These are phyloP conservation scores for Cichladusa arquata DNA, from an alignment of 2,113 vertebrate species.

Conservation along the genomic window DNA sequence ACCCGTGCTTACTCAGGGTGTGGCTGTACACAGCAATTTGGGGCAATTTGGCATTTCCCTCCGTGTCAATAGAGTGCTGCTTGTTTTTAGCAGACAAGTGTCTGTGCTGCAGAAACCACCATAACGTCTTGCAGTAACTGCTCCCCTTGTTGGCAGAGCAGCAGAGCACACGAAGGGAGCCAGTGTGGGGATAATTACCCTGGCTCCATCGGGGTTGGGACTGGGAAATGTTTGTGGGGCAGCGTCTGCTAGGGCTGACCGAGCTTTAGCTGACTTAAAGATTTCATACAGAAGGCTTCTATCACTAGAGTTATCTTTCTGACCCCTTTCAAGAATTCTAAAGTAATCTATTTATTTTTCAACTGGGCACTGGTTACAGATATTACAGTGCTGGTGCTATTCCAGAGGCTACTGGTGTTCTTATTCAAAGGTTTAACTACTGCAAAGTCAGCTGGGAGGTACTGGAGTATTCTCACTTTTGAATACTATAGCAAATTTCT, in stretches of 20 bases:
- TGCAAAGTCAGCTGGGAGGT: neutral
- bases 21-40: neutral
- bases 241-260: neutral
- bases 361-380: neutral
- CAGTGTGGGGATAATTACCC: neutral
- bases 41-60: conserved; percentile 47
- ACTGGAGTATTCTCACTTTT: neutral
- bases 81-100: conserved; percentile 48
- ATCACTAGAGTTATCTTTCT: conserved; percentile 3
- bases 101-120: conserved; percentile 27
- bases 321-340: neutral
- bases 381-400: neutral
- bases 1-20: neutral
- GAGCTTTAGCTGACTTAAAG: neutral
- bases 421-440: neutral
- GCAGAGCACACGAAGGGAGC: neutral
- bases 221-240: conserved; percentile 16
- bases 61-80: neutral
- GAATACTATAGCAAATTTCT: neutral
- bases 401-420: neutral
- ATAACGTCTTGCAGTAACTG: conserved; percentile 19
- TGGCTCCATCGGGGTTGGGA: neutral
- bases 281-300: conserved; percentile 14
- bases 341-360: conserved; percentile 9
- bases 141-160: conserved; percentile 19